A percentile compares a stretch with the other conserved stretches of the same genome.
Evolutionary conservation across 2,797 vertebrate genomes (phyloP).

Genomic region (Octomys mimax): DNA sequence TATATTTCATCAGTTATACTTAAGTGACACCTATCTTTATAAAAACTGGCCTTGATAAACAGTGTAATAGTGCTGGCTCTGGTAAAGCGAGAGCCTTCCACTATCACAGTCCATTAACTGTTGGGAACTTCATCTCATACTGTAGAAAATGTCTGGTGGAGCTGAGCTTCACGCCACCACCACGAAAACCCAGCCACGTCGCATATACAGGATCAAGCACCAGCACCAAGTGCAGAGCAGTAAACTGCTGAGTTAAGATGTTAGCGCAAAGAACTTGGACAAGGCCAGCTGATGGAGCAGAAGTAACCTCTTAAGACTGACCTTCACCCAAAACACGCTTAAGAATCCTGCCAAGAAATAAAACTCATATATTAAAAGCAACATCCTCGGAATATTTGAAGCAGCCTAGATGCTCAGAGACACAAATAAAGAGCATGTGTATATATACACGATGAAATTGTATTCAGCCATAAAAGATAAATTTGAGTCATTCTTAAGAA

Average conservation of each 20-base stretch:
- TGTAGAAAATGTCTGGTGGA: neutral
- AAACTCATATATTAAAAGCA: neutral
- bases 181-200: neutral
- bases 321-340: neutral
- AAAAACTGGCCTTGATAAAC: neutral
- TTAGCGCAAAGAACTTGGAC: neutral
- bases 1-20: neutral
- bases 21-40: neutral
- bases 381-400: neutral
- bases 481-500: neutral
- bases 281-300: neutral
- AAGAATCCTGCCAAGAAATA: neutral
- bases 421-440: neutral
- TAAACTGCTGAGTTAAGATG: neutral
- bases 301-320: neutral
- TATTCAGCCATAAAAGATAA: neutral
- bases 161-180: neutral
- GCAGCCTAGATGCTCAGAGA: neutral
- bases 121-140: neutral
- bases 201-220: neutral
- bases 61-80: neutral
- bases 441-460: neutral
- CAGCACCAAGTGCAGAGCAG: neutral
- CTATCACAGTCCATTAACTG: neutral
- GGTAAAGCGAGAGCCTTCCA: neutral